phyloP scores from a whole-genome alignment of 2,888 invertebrate species.

The Drosophila nigricruria region DNA sequence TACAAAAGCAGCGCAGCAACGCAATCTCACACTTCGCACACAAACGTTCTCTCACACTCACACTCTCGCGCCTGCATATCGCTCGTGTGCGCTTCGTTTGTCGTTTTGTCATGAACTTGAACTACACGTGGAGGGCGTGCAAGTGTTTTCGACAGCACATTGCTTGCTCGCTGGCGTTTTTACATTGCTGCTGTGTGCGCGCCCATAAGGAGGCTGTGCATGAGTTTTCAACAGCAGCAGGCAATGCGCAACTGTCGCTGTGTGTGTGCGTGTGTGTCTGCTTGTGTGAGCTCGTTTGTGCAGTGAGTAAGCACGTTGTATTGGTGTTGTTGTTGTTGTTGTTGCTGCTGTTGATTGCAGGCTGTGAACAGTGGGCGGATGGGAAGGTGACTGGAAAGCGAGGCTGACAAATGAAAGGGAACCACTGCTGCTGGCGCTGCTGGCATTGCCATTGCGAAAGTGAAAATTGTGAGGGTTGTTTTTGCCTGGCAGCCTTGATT shows the following conservation, averaged over 20 bases:
- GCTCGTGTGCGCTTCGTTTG: slow-evolving; percentile 49
- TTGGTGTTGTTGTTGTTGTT: slow-evolving; percentile 22
- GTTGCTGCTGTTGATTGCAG: slow-evolving; percentile 40
- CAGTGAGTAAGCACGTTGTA: slow-evolving; percentile 68
- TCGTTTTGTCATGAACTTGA: slow-evolving; percentile 84
- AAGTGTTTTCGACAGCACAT: slow-evolving; percentile 73
- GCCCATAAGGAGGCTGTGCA: slow-evolving; percentile 72
- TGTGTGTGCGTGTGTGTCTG: slow-evolving; percentile 12
- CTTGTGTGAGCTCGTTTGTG: slow-evolving; percentile 40
- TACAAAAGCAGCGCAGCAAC: slow-evolving; percentile 37
- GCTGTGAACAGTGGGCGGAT: slow-evolving; percentile 44
- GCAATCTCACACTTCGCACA: slow-evolving; percentile 39
- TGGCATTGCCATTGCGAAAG: slow-evolving; percentile 42
- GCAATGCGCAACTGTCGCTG: slow-evolving; percentile 59
- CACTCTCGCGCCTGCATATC: slow-evolving; percentile 45
- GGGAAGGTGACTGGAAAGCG: slow-evolving; percentile 33
- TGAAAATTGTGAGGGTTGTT: slow-evolving; percentile 53
- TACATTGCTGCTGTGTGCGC: slow-evolving; percentile 9
- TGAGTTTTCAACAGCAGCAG: slow-evolving; percentile 67
- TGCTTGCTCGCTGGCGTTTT: slow-evolving; percentile 28
- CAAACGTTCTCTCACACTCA: slow-evolving; percentile 28
- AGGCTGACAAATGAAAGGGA: slow-evolving; percentile 64
- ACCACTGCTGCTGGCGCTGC: slow-evolving; percentile 22
- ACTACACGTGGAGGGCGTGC: slow-evolving; percentile 85
- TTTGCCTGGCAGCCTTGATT: slow-evolving; percentile 50